Evolutionary conservation across 30 jellyfish, hydroid and myxozoan genomes (phyloP).

Genomic region (Calvadosia cruxmelitensis): DNA sequence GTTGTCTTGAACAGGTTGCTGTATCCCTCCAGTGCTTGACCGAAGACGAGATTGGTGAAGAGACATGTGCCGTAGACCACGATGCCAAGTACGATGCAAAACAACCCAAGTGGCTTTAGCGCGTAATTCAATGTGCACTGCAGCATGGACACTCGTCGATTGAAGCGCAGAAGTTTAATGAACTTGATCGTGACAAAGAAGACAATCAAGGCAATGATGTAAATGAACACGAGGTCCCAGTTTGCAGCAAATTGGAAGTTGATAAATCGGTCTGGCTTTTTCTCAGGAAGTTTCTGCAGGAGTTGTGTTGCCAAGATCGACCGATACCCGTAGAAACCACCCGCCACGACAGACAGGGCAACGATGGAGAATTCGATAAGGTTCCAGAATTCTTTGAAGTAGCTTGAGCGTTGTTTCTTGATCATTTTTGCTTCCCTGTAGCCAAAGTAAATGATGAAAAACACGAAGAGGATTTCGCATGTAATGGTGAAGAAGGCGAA

Average conservation of each 20-base stretch:
- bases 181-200: slow-evolving; percentile 85
- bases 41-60: slow-evolving; percentile 61
- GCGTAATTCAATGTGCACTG: slow-evolving; percentile 77
- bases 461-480: slow-evolving; percentile 66
- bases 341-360: slow-evolving; percentile 69
- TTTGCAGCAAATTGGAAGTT: slow-evolving; percentile 93
- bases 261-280: slow-evolving; percentile 58
- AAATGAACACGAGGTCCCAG: slow-evolving; percentile 65
- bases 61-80: slow-evolving; percentile 39
- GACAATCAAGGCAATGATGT: slow-evolving; percentile 66
- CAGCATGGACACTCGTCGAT: slow-evolving; percentile 76
- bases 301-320: slow-evolving; percentile 67
- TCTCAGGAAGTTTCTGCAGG: slow-evolving; percentile 58
- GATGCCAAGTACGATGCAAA: slow-evolving; percentile 69
- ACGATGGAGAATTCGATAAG: slow-evolving; percentile 51
- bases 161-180: slow-evolving; percentile 73
- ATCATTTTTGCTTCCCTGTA: slow-evolving; percentile 54
- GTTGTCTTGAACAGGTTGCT: slow-evolving; percentile 23
- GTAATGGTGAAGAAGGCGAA: slow-evolving; percentile 51
- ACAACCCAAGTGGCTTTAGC: slow-evolving; percentile 81
- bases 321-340: slow-evolving; percentile 68
- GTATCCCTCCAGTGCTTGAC: not conserved
- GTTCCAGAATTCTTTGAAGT: slow-evolving; percentile 87
- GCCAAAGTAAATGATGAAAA: slow-evolving; percentile 45
- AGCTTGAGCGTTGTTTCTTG: slow-evolving; percentile 27